Conservation (phyloP, 2,797 vertebrate genomes). For the Dromococcyx pavoninus region DNA sequence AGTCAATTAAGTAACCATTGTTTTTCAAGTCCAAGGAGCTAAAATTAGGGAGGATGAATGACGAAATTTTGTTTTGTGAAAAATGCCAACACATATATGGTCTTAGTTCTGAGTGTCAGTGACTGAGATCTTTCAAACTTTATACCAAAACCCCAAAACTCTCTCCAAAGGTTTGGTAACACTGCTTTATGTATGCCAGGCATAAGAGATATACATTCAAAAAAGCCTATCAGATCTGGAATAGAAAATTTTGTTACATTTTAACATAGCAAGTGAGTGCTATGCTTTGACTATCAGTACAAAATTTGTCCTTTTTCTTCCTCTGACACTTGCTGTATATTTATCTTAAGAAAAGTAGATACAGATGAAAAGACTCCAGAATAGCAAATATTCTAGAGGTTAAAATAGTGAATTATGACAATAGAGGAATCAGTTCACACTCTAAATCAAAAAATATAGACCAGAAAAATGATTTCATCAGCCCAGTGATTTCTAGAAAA, state of each 20-base stretch:
- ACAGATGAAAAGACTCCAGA: neutral
- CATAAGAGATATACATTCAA: fast-evolving
- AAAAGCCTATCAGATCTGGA: neutral
- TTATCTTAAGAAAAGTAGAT: neutral
- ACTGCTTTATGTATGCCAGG: neutral
- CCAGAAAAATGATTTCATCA: neutral
- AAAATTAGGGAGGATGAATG: neutral
- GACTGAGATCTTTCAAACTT: neutral
- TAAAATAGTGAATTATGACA: neutral
- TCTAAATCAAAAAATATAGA: neutral
- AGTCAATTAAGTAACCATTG: neutral
- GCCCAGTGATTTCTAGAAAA: neutral
- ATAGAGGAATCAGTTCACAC: neutral
- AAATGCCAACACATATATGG: fast-evolving
- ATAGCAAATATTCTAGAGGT: neutral
- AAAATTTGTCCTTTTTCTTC: neutral
- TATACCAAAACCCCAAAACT: fast-evolving
- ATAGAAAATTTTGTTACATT: neutral
- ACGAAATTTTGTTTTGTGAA: neutral
- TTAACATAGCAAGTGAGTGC: neutral
- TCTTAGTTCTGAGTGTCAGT: neutral
- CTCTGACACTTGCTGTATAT: neutral
- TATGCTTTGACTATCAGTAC: neutral
- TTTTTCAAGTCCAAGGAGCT: neutral
- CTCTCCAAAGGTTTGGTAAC: neutral